Evolutionary conservation across 1,140 invertebrate species (phyloP).

Genomic region (Bactericera cockerelli): DNA sequence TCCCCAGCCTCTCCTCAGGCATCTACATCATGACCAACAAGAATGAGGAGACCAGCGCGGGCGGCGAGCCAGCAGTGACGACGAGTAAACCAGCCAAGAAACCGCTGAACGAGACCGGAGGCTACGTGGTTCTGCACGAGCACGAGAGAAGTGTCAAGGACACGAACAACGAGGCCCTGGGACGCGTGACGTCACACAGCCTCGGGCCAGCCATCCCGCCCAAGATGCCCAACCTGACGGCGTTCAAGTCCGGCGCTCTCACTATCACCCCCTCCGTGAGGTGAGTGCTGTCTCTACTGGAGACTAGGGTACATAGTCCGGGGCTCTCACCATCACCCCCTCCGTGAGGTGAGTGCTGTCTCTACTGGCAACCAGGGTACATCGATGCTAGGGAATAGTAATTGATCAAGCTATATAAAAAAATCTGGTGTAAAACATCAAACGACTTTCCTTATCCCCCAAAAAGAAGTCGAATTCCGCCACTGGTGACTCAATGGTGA

Average conservation of each 20-base stretch:
- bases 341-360: background rate
- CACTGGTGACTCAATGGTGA: too few relatives aligned
- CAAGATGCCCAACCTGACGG: background rate
- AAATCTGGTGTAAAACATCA: too few relatives aligned
- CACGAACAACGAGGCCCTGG: background rate
- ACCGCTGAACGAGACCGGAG: background rate
- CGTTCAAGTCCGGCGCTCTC: conserved; percentile 1
- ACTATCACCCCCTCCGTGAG: background rate
- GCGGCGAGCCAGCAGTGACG: background rate
- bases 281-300: background rate
- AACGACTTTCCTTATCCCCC: too few relatives aligned
- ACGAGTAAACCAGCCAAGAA: background rate
- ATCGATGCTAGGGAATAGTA: too few relatives aligned
- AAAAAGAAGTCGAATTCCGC: too few relatives aligned
- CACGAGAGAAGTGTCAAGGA: background rate
- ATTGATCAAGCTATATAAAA: too few relatives aligned
- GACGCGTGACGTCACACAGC: background rate
- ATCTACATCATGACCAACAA: conserved; percentile 50
- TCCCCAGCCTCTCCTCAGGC: conserved; percentile 41
- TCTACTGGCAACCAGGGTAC: too few relatives aligned
- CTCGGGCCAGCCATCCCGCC: background rate
- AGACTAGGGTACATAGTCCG: too few relatives aligned
- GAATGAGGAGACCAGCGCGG: conserved; percentile 29
- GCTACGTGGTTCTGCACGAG: background rate
- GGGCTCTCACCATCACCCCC: background rate